Base-by-base conservation (phyloP, 2,113 vertebrate genomes). In the Merops nubicus region DNA sequence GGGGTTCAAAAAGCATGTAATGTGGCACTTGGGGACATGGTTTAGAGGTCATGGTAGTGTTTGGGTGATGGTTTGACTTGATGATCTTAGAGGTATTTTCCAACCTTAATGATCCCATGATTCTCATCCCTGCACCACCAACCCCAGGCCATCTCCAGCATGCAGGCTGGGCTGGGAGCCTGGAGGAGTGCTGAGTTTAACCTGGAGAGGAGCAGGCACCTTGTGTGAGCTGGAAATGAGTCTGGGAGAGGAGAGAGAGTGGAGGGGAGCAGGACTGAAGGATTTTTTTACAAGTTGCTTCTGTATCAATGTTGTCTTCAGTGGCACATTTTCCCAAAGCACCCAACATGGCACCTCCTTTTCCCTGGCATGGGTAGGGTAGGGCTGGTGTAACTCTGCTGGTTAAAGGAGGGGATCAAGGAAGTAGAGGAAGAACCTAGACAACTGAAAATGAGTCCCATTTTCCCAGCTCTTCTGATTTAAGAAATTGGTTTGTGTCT, bases 301-400 rank as follows among this genome's bases (percentile, higher is more conserved):
- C 48, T 29, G 1, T 29, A 33, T 47, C 47, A 9, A 0, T 15
- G 18, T 9, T 34, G 23, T 64, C 26, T 73, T 51, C 47, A 4
- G 1, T 10, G 42, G 25, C 23, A 64, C 34, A 15, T 65, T 64
- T 69, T 48, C 45, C 54, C 48, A 20, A 51, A 80, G 33, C n/a
- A 80, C 9, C 38, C 57, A 1, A 2, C 22, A 1, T 0, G 8
- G 18, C 11, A 11, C 15, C 25, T 65, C 15, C n/a, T 51, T 47
- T 53, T 7, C 21, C 23, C 21, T n/a, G 34, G 45, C 13, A 0
- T 2, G 10, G 31, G 17, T 25, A 7, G 13, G 40, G 9, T 38
- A 48, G 14, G 5, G 31, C 45, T 74, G 59, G 9, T 31, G 8
- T 11, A 57, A 33, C 22, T 65, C 45, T 8, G 3, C 11, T 54